Conservation (phyloP, 1,140 invertebrate species). For the Cardiocondyla obscurior region DNA sequence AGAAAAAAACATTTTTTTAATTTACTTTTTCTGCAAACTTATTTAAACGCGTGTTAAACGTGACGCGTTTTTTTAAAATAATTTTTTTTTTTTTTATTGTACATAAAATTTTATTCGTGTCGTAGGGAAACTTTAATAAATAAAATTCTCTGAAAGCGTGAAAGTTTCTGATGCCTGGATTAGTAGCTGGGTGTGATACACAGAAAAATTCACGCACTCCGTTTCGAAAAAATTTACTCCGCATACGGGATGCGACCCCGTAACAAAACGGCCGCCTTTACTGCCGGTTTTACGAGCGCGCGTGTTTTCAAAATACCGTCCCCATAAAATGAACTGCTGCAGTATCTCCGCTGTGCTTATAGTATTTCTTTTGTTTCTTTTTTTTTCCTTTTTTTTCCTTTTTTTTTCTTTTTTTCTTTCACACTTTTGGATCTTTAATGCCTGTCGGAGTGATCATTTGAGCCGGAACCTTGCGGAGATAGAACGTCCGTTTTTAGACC, state of each 20-base stretch:
- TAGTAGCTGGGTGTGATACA: neutral
- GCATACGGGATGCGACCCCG: neutral
- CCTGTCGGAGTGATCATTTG: conserved; percentile 13
- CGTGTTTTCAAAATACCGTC: conserved; percentile 37
- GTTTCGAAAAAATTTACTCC: conserved; percentile 32
- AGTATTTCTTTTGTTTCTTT: neutral
- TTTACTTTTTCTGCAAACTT: neutral
- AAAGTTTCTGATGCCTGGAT: neutral
- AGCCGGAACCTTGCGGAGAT: neutral
- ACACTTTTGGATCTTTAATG: conserved; percentile 17
- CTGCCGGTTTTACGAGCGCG: conserved; percentile 48
- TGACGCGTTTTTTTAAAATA: no score
- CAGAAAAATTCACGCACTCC: neutral
- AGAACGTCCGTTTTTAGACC: neutral
- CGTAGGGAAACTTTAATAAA: neutral
- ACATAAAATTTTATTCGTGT: no score
- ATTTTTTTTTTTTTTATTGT: no score
- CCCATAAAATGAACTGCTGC: conserved; percentile 48
- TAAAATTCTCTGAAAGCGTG: neutral
- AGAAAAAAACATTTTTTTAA: neutral
- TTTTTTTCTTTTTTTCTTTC: neutral
- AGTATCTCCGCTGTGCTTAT: conserved; percentile 17
- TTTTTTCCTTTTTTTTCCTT: neutral
- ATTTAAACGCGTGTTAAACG: no score
- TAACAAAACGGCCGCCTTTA: conserved; percentile 8